Evolutionary conservation across 2,888 invertebrate genomes (phyloP), one percentile per base, ranked within the genome.

Genomic region (Hypsopygia costalis): DNA sequence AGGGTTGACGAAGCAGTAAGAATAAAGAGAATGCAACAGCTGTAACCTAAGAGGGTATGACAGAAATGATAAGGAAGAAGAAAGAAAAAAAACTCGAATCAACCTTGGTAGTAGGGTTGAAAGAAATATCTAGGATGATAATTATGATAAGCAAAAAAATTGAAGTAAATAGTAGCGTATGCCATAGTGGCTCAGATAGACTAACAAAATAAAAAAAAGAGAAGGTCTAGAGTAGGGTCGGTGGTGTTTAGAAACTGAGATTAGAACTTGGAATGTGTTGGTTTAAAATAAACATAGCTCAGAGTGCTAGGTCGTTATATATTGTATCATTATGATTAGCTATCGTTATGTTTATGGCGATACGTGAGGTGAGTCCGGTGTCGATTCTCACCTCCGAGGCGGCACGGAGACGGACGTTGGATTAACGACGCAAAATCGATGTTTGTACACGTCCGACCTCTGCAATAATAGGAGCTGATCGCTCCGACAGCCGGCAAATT

Each of bases 391-490:
- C 79, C 76, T 76, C 73, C 57, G 11, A 50, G 45, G 59, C 52
- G 73, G 71, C 73, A 6, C 40, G 34, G 35, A 33, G 49, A 47
- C 62, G 65, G 64, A 64, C 65, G 69, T 59, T 66, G 73, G 74
- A 81, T 81, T 82, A 87, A 85, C 83, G 80, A 82, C 80, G 73
- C 79, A 75, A 85, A 83, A 82, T 82, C 79, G 82, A 79, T 88
- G 87, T 87, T 87, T 88, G 83, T 80, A 86, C 88, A 87, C 87
- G 87, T 86, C 80, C 85, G 77, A 85, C 83, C 85, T 81, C 86
- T 69, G 81, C 77, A 76, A 83, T 87, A 88, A 86, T 85, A 74
- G 75, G 73, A 77, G 74, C 75, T 81, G 87, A 85, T 83, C 83
- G 78, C 81, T 77, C 81, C 78, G 66, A 58, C 69, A 72, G 69